Base-by-base conservation (phyloP, 2,113 vertebrate species). In the Odocoileus virginianus region DNA sequence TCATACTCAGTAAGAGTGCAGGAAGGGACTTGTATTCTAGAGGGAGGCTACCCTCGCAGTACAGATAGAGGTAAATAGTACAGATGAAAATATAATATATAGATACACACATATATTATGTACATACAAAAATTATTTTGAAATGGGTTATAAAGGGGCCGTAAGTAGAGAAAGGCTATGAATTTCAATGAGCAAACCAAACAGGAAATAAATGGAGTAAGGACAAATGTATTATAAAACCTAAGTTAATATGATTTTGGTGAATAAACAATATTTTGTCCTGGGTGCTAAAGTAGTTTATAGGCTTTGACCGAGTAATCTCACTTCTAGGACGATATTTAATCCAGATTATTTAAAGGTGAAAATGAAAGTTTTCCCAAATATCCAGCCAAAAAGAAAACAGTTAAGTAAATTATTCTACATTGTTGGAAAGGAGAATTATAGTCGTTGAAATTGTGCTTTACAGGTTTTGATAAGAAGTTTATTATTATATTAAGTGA, bases 31-130 rank as follows among this genome's bases (percentile, higher is more conserved):
- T 47, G 7, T 17, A 1, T 79, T 79, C 14, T 47, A 47, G 43
- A 78, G 25, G 43, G 27, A 30, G 3, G 13, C 25, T 0, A 9
- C 43, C 43, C 43, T 79, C 7, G 0, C 43, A 79, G 25, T 2
- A 17, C 76, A 47, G 14, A 47, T 0, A 47, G 27, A 28, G 27
- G 27, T 3, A 1, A 28, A 9, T 1, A 14, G 23, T 2, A 7
- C 71, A 43, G 71, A 2, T 27, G 12, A 0, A 7, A 43, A 2
- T 7, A 2, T 47, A 5, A 30, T 1, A 17, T 10, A 9, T 0
- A 16, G 3, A 79, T 2, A 28, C 45, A 16, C 25, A 17, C 27
- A 28, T 47, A 5, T 30, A 7, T 14, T 30, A 8, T 5, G 13
- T 9, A 5, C 4, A 2, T 28, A 27, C 28, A 79, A 47, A 28